Percentiles rank a stretch among this genome's conserved stretches.
These are phyloP conservation scores for Drosophila emarginata DNA, from an alignment of 2,888 invertebrate species.

Conservation along the genomic window DNA sequence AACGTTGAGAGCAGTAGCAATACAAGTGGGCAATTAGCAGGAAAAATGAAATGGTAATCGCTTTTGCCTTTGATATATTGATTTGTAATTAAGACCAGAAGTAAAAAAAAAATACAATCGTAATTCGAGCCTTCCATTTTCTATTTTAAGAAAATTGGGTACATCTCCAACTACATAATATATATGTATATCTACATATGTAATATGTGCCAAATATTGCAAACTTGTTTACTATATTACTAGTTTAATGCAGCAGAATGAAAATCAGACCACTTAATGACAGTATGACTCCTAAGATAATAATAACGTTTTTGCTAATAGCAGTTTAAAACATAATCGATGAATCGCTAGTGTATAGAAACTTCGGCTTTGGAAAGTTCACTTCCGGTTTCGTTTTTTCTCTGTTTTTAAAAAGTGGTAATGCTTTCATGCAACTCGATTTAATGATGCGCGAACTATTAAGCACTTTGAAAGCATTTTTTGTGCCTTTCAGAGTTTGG, in stretches of 20 bases:
- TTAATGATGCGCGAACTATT: conserved; percentile 75
- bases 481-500: conserved; percentile 38
- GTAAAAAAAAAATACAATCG: conserved; percentile 33
- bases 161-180: background rate
- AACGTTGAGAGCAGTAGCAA: conserved; percentile 16
- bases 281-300: too few species aligned
- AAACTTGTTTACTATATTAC: too few species aligned
- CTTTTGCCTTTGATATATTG: conserved; percentile 51
- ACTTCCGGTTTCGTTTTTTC: background rate
- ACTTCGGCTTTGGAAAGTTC: background rate
- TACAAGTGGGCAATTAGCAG: conserved; percentile 60
- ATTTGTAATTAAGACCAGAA: conserved; percentile 65
- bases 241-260: too few species aligned
- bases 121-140: background rate
- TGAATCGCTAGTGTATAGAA: background rate
- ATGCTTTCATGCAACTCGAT: conserved; percentile 55
- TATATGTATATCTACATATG: too few species aligned
- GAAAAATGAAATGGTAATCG: conserved; percentile 11
- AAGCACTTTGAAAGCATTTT: conserved; percentile 62
- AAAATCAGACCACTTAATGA: too few species aligned
- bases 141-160: background rate
- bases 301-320: too few species aligned
- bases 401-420: background rate
- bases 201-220: too few species aligned
- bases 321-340: too few species aligned